A percentile compares a stretch with the other conserved stretches of the same genome.
Evolutionary conservation across 2,113 vertebrate genomes (phyloP).

Genomic region (Macquaria ambigua): DNA sequence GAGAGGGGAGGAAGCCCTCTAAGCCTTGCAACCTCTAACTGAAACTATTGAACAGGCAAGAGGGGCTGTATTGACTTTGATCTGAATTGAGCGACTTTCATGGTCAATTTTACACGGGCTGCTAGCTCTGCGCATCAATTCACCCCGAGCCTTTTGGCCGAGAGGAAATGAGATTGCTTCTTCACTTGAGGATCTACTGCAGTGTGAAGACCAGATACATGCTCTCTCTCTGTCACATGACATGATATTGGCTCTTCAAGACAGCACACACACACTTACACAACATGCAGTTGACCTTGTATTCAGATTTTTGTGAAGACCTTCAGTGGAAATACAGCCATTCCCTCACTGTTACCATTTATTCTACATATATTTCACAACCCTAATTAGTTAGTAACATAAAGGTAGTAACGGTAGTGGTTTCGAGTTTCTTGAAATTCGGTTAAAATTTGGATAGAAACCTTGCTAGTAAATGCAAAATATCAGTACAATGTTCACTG

Average conservation of each 20-base stretch:
- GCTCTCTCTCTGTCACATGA: slow-evolving; percentile 33
- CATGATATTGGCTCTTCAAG: slow-evolving; percentile 21
- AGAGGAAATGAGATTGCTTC: slow-evolving; percentile 72
- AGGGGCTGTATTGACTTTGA: slow-evolving; percentile 78
- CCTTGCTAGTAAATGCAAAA: no score
- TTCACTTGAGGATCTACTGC: slow-evolving; percentile 64
- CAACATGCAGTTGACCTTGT: slow-evolving; percentile 27
- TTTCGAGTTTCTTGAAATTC: no score
- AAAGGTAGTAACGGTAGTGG: background rate
- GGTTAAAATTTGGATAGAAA: no score
- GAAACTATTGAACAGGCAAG: slow-evolving; percentile 70
- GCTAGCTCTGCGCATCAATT: slow-evolving; percentile 68
- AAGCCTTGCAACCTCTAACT: slow-evolving; percentile 62
- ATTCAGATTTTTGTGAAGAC: background rate
- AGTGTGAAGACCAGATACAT: slow-evolving; percentile 54
- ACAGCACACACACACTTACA: background rate
- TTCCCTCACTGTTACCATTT: background rate
- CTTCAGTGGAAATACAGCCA: slow-evolving; percentile 4
- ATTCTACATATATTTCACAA: background rate
- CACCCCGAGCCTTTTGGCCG: slow-evolving; percentile 62
- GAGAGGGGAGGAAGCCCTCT: slow-evolving; percentile 16
- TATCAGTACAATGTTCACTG: no score
- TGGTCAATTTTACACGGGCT: slow-evolving; percentile 78
- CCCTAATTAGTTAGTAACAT: background rate
- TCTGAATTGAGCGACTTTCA: slow-evolving; percentile 81